Conservation (phyloP, 2,113 vertebrate species). For the Empidonax traillii region DNA sequence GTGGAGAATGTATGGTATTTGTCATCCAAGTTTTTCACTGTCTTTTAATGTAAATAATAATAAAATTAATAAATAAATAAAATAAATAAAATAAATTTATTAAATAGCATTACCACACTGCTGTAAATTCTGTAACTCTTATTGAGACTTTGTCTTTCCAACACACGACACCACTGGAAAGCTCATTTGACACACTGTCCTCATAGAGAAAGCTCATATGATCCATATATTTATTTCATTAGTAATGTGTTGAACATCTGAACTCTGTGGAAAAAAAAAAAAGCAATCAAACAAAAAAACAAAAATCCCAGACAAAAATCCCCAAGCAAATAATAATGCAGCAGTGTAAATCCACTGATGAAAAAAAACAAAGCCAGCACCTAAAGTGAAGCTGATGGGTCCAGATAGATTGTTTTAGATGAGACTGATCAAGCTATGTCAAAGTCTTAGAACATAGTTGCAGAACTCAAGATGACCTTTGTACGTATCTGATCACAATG, state of each 20-base stretch:
- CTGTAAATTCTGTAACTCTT: neutral
- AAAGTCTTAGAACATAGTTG: conserved; percentile 12
- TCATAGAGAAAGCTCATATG: neutral
- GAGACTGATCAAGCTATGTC: neutral
- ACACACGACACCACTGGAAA: neutral
- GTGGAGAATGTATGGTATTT: neutral
- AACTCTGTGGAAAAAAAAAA: neutral
- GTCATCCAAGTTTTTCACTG: neutral
- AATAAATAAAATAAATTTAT: neutral
- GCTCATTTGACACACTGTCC: neutral
- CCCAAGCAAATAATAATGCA: neutral
- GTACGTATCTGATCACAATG: neutral
- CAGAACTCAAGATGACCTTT: neutral
- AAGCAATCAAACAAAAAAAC: neutral
- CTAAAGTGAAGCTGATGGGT: neutral
- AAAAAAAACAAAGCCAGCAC: neutral
- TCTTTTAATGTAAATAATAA: neutral
- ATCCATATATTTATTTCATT: neutral
- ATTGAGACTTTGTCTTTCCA: neutral
- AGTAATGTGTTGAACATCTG: neutral
- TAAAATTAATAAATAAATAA: too few species aligned
- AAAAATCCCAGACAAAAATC: neutral
- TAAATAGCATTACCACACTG: neutral
- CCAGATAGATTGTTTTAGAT: neutral
- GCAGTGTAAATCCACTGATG: neutral